Evolutionary conservation across 2,888 invertebrate species (phyloP), one percentile per base, ranked within the genome.

Genomic region (Alentia gelatinosa): DNA sequence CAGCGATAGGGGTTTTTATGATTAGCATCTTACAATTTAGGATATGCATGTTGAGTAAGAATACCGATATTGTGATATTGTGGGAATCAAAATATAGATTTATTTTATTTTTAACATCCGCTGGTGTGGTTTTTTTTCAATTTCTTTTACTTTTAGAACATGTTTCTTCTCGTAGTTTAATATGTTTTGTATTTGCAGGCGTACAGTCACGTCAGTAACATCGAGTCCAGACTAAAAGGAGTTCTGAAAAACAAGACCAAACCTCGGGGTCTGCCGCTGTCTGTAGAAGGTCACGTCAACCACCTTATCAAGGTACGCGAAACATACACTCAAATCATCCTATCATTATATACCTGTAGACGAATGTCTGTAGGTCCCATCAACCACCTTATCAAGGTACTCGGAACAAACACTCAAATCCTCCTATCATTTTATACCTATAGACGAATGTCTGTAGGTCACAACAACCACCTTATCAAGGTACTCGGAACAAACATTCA

Each of bases 251-350:
- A 93, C 9, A 94, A 95, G 90, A 92, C 94, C 15, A 94, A 94
- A 91, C 94, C 94, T 1, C 93, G 95, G 39, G 96, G 96, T 79
- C 94, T 98, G 94, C 98, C 97, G 0, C 96, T 98, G 90, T 99
- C 99, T 0, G 98, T 98, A 0, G 98, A 99, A 96, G 99, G 99
- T 12, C 99, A 99, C 96, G 98, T 98, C 0, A 98, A 98, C 95
- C 98, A 98, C 96, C 97, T 99, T 19, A 99, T 99, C 93, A 97
- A 97, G 94, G 95, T 95, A 56, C 9, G 9, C 47, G 9, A 3
- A 56, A 4, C n/a, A n/a, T 56, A n/a, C 56, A 56, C 3, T 1
- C 56, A 56, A 12, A 9, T 19, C 23, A 47, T n/a, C n/a, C n/a
- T n/a, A 47, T 47, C 9, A 47, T 12, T 47, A 47, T 7, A 47